These are phyloP conservation scores for Ptychadena robeensis DNA, from an alignment of 2,797 vertebrate species.

Conservation along the genomic window DNA sequence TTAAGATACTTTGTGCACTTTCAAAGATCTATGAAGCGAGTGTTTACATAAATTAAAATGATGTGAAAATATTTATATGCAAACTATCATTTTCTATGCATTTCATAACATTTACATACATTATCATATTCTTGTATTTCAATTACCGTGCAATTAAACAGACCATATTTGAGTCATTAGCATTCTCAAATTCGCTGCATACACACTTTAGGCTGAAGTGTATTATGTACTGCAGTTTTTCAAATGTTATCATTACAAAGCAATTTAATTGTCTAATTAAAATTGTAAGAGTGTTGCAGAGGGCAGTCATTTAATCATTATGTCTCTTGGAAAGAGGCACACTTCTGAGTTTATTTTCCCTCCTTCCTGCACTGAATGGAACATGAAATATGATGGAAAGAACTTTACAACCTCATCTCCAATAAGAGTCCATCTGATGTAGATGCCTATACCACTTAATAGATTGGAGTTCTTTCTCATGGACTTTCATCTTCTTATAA, in stretches of 20 bases:
- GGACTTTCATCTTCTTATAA: slow-evolving; percentile 66
- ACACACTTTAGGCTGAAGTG: background rate
- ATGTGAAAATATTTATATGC: background rate
- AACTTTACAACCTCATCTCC: slow-evolving; percentile 57
- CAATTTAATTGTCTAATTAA: slow-evolving; percentile 30
- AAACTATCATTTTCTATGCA: background rate
- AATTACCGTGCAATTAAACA: slow-evolving; percentile 1
- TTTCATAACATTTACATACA: background rate
- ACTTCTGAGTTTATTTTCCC: background rate
- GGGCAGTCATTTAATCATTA: slow-evolving; percentile 4
- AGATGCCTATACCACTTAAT: slow-evolving; percentile 40
- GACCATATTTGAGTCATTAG: slow-evolving; percentile 5
- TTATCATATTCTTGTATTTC: background rate
- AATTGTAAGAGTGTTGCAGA: background rate
- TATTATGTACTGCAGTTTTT: background rate
- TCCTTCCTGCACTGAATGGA: slow-evolving; percentile 3
- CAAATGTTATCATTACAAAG: slow-evolving; percentile 2
- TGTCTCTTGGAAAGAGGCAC: background rate
- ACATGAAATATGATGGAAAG: background rate
- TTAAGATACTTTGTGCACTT: background rate
- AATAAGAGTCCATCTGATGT: slow-evolving; percentile 64
- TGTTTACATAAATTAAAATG: background rate
- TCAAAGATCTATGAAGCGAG: background rate
- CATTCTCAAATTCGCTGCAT: background rate
- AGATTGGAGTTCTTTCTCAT: slow-evolving; percentile 63